A percentile compares a stretch with the other conserved stretches of the same genome.
Conservation (phyloP, 2,888 invertebrate species). For the Daptonema setosum region DNA sequence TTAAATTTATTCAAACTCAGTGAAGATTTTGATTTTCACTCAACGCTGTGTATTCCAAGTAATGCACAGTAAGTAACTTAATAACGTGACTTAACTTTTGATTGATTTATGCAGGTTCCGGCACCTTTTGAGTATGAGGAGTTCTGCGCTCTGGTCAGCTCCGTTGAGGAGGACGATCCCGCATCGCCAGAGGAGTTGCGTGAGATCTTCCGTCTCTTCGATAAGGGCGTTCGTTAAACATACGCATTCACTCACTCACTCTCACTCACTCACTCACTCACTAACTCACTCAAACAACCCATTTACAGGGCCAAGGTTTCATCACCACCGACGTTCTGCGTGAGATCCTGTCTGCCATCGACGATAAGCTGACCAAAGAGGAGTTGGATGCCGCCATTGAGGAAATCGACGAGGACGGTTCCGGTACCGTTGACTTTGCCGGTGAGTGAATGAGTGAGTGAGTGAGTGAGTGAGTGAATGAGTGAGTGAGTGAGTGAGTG, state of each 20-base stretch:
- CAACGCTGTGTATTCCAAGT: too few relatives aligned
- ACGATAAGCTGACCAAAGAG: not conserved
- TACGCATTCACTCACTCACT: too few relatives aligned
- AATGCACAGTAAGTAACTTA: too few relatives aligned
- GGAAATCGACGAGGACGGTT: conserved; percentile 1
- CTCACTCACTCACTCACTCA: too few relatives aligned
- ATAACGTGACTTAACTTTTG: too few relatives aligned
- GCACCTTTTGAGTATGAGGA: not conserved
- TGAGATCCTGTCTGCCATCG: not conserved
- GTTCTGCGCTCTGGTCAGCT: not conserved
- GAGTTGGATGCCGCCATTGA: conserved; percentile 1
- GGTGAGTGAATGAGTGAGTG: too few relatives aligned
- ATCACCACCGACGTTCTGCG: conserved; percentile 1
- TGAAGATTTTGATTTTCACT: too few relatives aligned
- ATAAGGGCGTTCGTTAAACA: not conserved
- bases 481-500: too few relatives aligned
- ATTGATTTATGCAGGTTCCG: too few relatives aligned
- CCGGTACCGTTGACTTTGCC: not conserved
- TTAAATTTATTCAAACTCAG: not conserved
- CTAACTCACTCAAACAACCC: too few relatives aligned
- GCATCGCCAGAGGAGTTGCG: not conserved
- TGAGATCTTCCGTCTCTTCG: not conserved
- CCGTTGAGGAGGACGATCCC: not conserved
- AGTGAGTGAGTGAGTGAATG: too few relatives aligned
- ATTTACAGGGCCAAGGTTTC: not conserved